Base-by-base conservation (phyloP, 2,797 vertebrate species). In the Aselliscus stoliczkanus region DNA sequence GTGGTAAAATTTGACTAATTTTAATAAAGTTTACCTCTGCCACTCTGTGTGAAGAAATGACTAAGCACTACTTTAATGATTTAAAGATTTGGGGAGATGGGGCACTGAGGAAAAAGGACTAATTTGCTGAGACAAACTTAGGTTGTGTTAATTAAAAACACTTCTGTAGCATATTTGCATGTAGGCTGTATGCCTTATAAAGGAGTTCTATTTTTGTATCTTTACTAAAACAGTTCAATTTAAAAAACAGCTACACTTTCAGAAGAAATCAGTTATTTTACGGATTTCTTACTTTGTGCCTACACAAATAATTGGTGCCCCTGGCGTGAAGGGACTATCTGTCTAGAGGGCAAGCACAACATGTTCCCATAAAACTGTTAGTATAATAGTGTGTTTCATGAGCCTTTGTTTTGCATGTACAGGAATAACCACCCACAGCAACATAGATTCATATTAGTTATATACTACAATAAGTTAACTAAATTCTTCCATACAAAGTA, bases 211-310 rank as follows among this genome's bases (percentile, higher is more conserved):
- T 64, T 86, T 91, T 93, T 58, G 56, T 15, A 76, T 20, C 37
- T 1, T 85, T 72, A 86, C 64, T 60, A 80, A 89, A 60, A 67
- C 72, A 54, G 27, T 84, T 73, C 54, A 73, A 39, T 75, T 64
- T 44, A 39, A 79, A 87, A 93, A 56, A 58, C 44, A 72, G 58
- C 50, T 85, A 39, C 6, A n/a, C 29, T 83, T 88, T 93, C 70
- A 86, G 70, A 91, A 93, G 39, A 90, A 81, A 88, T 47, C 29
- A 60, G 10, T 79, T 92, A 44, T 76, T 85, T 93, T 94, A 42
- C 75, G 79, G 88, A 84, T 88, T 79, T 50, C 54, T 94, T 90
- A 85, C 31, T 91, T 77, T 87, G 18, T 27, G 21, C 39, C 93
- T 95, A 85, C 20, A 44, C 14, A 93, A 69, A 88, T 54, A 42